Conservation (phyloP, 1,140 invertebrate species). For the Drosophila lowei region DNA sequence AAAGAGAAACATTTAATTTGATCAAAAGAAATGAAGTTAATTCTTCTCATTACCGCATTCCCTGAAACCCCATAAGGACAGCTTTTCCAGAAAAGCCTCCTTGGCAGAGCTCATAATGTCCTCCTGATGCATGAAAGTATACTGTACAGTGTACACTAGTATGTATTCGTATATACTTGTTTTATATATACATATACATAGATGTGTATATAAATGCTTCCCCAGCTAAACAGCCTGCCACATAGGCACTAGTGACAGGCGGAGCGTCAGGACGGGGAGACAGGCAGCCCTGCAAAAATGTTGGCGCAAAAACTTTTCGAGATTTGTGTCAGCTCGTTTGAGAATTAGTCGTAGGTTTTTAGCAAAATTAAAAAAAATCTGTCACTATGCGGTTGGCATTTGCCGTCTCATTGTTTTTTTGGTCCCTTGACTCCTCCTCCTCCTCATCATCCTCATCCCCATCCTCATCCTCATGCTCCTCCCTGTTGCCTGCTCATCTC, state of each 20-base stretch:
- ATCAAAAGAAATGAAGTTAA: too few relatives aligned
- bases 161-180: not conserved
- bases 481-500: slow-evolving; percentile 4
- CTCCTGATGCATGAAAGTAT: slow-evolving; percentile 12
- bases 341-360: slow-evolving; percentile 80
- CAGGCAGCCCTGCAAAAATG: slow-evolving; percentile 48
- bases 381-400: slow-evolving; percentile 70
- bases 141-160: not conserved
- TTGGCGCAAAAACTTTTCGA: slow-evolving; percentile 72
- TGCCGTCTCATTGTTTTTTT: slow-evolving; percentile 72
- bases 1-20: too few relatives aligned
- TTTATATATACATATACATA: too few relatives aligned
- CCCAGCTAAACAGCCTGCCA: slow-evolving; percentile 23
- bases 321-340: slow-evolving; percentile 81
- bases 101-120: slow-evolving; percentile 18
- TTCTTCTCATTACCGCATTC: too few relatives aligned
- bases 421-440: slow-evolving; percentile 29
- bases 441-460: not conserved
- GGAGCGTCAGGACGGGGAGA: slow-evolving; percentile 24
- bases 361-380: slow-evolving; percentile 78
- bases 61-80: too few relatives aligned
- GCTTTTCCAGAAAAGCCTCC: slow-evolving; percentile 11
- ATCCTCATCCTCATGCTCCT: not conserved
- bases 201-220: slow-evolving; percentile 3
- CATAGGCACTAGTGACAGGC: slow-evolving; percentile 42